These are phyloP conservation scores for Neolamprologus ventralis DNA, from an alignment of 2,113 vertebrate genomes.

Conservation along the genomic window DNA sequence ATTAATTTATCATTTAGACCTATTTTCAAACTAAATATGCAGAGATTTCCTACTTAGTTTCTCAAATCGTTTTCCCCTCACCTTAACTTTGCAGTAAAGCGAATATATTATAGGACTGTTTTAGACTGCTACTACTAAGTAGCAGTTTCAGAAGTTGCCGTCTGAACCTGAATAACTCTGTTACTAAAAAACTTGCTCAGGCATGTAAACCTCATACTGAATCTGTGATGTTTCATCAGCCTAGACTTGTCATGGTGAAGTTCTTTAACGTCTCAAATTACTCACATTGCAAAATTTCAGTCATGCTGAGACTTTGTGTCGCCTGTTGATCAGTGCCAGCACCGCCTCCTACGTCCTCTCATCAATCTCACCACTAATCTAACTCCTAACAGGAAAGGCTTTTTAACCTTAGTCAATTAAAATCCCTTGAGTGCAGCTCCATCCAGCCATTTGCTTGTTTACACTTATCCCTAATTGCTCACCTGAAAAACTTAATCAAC, in stretches of 20 bases:
- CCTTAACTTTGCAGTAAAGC: background rate
- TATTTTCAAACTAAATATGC: background rate
- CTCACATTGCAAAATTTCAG: background rate
- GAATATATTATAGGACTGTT: background rate
- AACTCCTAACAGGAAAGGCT: conserved; percentile 21
- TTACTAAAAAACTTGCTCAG: background rate
- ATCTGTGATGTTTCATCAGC: background rate
- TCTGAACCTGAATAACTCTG: background rate
- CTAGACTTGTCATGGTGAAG: background rate
- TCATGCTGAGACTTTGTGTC: background rate
- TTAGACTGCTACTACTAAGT: background rate
- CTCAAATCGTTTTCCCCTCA: background rate
- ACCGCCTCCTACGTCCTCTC: background rate
- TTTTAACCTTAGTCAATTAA: conserved; percentile 18
- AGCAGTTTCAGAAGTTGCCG: background rate
- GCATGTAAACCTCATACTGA: background rate
- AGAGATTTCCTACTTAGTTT: background rate
- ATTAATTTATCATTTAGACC: background rate
- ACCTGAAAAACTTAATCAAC: background rate
- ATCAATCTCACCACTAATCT: conserved; percentile 27
- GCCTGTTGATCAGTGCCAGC: background rate
- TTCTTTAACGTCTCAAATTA: background rate
- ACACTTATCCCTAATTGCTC: conserved; percentile 10
- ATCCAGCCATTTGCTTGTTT: background rate
- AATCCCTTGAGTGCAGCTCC: conserved; percentile 31